Evolutionary conservation across 2,888 invertebrate genomes (phyloP).

Genomic region (Synanthedon vespiformis): DNA sequence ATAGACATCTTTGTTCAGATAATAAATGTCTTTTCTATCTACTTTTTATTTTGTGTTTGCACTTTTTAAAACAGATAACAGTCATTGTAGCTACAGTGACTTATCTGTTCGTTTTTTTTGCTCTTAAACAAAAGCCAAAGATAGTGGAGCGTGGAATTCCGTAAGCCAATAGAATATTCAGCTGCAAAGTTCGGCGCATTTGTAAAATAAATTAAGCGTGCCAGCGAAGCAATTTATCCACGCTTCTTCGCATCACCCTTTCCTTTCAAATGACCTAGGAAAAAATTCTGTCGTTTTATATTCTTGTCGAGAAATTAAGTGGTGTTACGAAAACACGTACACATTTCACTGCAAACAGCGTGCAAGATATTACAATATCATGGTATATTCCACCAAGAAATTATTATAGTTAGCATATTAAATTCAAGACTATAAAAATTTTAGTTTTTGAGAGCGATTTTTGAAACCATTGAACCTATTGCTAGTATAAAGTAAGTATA

Average conservation of each 20-base stretch:
- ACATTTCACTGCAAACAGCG: too few relatives aligned
- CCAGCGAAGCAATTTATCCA: slow-evolving; percentile 46
- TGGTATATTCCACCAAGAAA: too few relatives aligned
- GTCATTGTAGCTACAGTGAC: background rate
- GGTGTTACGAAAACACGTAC: slow-evolving; percentile 30
- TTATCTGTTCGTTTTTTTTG: slow-evolving; percentile 2
- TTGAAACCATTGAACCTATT: too few relatives aligned
- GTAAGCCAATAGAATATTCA: slow-evolving; percentile 27
- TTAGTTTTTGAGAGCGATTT: too few relatives aligned
- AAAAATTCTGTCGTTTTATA: slow-evolving; percentile 28
- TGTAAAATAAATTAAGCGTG: slow-evolving; percentile 53
- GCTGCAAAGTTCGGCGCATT: slow-evolving; percentile 41
- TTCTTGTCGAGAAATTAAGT: slow-evolving; percentile 26
- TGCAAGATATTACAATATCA: too few relatives aligned
- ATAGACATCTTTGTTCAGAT: too few relatives aligned
- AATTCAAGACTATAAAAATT: too few relatives aligned
- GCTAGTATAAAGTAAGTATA: too few relatives aligned
- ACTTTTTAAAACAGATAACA: too few relatives aligned
- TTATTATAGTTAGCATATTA: too few relatives aligned
- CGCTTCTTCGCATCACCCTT: slow-evolving; percentile 31
- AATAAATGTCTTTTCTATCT: too few relatives aligned
- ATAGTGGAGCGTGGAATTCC: slow-evolving; percentile 14
- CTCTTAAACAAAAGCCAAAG: background rate
- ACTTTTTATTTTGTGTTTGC: too few relatives aligned
- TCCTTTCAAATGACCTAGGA: slow-evolving; percentile 34